Conservation (phyloP, 2,113 vertebrate genomes). For the Petrocephalus microphthalmus region DNA sequence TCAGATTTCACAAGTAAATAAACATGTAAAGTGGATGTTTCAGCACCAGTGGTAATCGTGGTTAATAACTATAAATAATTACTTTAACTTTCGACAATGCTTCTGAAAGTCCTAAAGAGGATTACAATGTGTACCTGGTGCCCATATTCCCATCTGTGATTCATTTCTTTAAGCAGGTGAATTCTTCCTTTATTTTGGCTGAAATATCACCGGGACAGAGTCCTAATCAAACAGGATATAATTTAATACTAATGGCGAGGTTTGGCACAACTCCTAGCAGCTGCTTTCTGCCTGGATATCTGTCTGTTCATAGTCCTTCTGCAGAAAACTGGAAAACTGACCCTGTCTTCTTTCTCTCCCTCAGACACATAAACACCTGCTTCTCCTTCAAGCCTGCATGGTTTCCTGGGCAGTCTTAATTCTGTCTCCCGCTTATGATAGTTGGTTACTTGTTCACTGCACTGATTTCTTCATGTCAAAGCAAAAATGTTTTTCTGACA, state of each 20-base stretch:
- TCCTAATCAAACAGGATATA: not conserved
- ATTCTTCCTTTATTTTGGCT: not conserved
- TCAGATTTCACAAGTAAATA: not conserved
- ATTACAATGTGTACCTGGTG: not conserved
- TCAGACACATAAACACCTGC: not conserved
- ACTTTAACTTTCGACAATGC: not conserved
- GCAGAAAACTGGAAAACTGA: not conserved
- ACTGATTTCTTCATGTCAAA: not conserved
- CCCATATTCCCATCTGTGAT: not conserved
- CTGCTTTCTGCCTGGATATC: too few species aligned
- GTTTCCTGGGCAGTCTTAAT: not conserved
- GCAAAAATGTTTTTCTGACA: not conserved
- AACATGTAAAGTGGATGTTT: not conserved
- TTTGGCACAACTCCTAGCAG: not conserved
- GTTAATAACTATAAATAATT: not conserved
- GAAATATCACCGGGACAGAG: not conserved
- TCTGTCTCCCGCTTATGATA: not conserved
- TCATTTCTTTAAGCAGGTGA: not conserved
- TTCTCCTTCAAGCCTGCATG: not conserved
- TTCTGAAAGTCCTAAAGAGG: not conserved
- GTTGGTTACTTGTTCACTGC: not conserved
- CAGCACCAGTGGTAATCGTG: not conserved
- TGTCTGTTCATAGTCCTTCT: too few species aligned
- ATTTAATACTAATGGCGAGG: not conserved
- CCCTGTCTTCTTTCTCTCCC: not conserved